A percentile compares a stretch with the other conserved stretches of the same genome.
These are phyloP conservation scores for Heteronetta atricapilla DNA, from an alignment of 2,113 vertebrate species.

Conservation along the genomic window DNA sequence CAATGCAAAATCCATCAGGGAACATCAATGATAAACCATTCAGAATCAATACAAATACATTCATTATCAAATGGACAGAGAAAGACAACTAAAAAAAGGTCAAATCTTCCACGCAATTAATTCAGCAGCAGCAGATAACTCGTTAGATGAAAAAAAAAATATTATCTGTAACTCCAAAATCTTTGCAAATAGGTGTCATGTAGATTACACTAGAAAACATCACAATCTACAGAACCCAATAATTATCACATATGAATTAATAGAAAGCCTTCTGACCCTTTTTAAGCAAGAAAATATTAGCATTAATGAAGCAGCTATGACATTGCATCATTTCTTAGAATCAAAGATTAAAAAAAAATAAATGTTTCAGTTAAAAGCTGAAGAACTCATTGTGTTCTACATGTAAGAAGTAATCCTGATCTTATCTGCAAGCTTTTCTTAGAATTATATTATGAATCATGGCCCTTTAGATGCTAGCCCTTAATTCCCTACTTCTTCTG, in stretches of 20 bases:
- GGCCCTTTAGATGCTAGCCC: background rate
- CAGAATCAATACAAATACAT: background rate
- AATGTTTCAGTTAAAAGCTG: background rate
- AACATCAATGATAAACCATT: background rate
- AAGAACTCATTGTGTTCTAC: constrained; percentile 1
- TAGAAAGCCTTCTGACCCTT: background rate
- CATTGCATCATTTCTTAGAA: background rate
- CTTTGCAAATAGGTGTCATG: background rate
- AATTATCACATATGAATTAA: background rate
- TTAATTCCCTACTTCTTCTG: background rate
- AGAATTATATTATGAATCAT: background rate
- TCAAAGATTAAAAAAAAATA: background rate
- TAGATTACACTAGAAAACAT: background rate
- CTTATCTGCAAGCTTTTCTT: background rate
- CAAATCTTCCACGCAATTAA: background rate
- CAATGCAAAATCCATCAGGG: background rate
- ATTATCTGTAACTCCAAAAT: background rate
- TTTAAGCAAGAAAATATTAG: background rate
- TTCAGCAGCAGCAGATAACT: background rate
- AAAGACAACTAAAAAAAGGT: background rate
- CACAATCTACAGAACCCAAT: background rate
- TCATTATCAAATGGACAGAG: background rate
- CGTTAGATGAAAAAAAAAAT: background rate
- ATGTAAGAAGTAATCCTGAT: background rate
- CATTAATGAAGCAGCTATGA: background rate